Conservation (phyloP, 2,113 vertebrate species). For the Paratilapia polleni region DNA sequence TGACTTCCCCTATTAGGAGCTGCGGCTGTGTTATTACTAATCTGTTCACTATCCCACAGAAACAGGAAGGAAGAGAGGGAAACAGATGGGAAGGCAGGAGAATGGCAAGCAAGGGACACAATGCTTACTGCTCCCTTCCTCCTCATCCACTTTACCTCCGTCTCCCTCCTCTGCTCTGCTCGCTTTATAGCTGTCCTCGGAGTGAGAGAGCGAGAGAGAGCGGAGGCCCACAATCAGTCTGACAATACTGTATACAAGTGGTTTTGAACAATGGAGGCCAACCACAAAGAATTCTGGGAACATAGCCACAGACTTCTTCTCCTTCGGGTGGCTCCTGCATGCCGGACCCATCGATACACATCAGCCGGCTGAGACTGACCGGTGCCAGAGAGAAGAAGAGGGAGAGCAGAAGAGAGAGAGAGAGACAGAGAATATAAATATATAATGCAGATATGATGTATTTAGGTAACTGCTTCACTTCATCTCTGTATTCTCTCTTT, state of each 20-base stretch:
- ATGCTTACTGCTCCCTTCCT: conserved; percentile 78
- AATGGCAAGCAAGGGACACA: conserved; percentile 79
- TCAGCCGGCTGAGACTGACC: conserved; percentile 73
- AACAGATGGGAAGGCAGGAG: conserved; percentile 85
- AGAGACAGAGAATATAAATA: neutral
- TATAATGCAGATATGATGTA: neutral
- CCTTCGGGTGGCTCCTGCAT: conserved; percentile 71
- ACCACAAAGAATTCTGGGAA: conserved; percentile 88
- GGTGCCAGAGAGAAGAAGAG: conserved; percentile 67
- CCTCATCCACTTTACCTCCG: conserved; percentile 63
- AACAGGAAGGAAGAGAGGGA: conserved; percentile 87
- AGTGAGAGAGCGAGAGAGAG: conserved; percentile 73
- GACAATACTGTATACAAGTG: conserved; percentile 84
- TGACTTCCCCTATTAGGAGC: conserved; percentile 77
- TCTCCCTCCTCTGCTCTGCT: conserved; percentile 53
- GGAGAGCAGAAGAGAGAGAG: neutral
- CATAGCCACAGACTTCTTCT: conserved; percentile 78
- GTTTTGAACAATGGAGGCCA: conserved; percentile 80
- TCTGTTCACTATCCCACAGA: conserved; percentile 72
- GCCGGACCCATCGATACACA: conserved; percentile 73
- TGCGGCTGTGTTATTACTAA: conserved; percentile 61
- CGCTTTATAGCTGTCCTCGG: conserved; percentile 53
- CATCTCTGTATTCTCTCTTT: neutral
- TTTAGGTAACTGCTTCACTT: conserved; percentile 7
- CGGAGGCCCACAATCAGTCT: conserved; percentile 77